These are phyloP conservation scores for Tupiocoris notatus DNA, from an alignment of 2,888 invertebrate genomes.

Conservation along the genomic window DNA sequence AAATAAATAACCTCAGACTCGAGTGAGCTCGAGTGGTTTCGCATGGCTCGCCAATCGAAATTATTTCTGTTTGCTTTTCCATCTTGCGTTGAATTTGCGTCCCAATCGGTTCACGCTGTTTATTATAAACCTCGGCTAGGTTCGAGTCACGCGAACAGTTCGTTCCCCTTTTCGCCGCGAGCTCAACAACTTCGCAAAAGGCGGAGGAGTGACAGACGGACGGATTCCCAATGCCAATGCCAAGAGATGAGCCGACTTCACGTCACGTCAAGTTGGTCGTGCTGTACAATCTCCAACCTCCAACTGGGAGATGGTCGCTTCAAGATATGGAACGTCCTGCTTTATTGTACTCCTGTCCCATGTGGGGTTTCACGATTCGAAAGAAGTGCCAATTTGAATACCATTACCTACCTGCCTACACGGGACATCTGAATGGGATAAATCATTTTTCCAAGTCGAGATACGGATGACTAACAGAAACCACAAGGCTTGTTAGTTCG, in stretches of 20 bases:
- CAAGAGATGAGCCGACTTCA: background rate
- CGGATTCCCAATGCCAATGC: background rate
- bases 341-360: background rate
- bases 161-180: background rate
- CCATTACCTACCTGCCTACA: background rate
- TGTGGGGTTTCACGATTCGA: background rate
- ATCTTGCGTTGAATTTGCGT: too few relatives aligned
- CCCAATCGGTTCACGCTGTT: background rate
- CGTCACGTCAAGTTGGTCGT: background rate
- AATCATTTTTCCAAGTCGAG: constrained; percentile 13
- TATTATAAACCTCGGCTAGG: background rate
- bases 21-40: too few relatives aligned
- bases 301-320: background rate
- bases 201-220: background rate
- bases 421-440: constrained; percentile 22
- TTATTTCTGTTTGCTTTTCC: too few relatives aligned
- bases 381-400: constrained; percentile 36
- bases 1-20: too few relatives aligned
- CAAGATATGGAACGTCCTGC: background rate
- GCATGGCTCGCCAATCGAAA: too few relatives aligned
- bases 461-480: background rate
- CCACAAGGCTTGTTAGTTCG: constrained; percentile 27
- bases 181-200: background rate
- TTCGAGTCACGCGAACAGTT: background rate
- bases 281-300: background rate